Evolutionary conservation across 1,140 invertebrate genomes (phyloP), one percentile per base, ranked within the genome.

Genomic region (Pissodes strobi): DNA sequence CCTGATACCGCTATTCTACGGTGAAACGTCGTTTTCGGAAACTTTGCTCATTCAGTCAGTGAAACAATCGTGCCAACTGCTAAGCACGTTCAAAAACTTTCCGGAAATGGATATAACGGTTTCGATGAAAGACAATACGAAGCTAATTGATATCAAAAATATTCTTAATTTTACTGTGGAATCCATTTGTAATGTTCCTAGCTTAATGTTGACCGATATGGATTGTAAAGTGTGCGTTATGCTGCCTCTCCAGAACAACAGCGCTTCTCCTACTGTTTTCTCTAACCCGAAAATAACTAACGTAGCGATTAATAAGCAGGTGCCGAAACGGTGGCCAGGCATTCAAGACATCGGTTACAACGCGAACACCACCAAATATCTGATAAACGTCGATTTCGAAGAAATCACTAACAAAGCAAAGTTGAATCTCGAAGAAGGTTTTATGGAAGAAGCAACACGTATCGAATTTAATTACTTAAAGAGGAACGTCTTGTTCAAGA

Each of bases 91-190:
- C 23, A 65, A 67, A 38, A 52, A 66, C n/a, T 51, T 65, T 25
- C 72, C 71, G 4, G 58, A 67, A 60, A 27, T 74, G n/a, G 13
- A 30, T 9, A 53, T 73, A 4, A 69, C 62, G 19, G 64, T 74
- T 17, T 52, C 55, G 1, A 65, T 73, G 17, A 69, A 70, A 34
- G 62, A 67, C 34, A 52, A 61, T 8, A 22, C 52, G 6, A 46
- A 63, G 3, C 1, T 51, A 21, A 37, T 45, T 2, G 30, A 61
- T 45, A 25, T 45, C 1, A 51, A 61, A 2, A 62, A 57, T 17
- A 58, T 74, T 51, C 21, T 74, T 6, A 66, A 69, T 41, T 62
- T 74, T 38, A 74, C 73, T 5, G 38, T 71, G 1, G 71, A 75
- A 58, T 69, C 70, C 0, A 70, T 74, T 60, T 75, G 63, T 39